Percentiles rank a stretch among this genome's conserved stretches.
These are phyloP conservation scores for Morinoia aosen DNA, from an alignment of 2,888 invertebrate species.

Conservation along the genomic window DNA sequence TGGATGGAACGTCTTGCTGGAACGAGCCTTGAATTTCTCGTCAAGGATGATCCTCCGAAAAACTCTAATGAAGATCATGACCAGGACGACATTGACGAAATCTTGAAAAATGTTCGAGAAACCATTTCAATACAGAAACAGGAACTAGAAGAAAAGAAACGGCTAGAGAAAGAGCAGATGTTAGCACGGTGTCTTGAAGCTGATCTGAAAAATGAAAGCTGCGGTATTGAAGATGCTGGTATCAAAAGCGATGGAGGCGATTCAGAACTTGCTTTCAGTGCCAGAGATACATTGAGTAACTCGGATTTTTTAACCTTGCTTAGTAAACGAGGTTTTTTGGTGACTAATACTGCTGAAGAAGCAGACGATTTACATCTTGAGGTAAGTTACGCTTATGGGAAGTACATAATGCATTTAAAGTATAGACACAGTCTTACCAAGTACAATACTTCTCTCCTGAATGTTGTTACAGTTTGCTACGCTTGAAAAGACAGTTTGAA, in stretches of 20 bases:
- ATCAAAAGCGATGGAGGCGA: background rate
- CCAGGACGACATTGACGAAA: background rate
- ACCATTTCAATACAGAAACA: background rate
- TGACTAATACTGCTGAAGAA: background rate
- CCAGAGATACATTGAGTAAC: background rate
- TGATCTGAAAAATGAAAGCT: background rate
- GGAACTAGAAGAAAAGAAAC: background rate
- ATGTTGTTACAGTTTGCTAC: too few relatives aligned
- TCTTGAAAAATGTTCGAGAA: slow-evolving; percentile 1
- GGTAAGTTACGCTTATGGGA: background rate
- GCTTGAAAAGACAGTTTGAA: too few relatives aligned
- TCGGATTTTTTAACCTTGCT: background rate
- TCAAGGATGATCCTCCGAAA: slow-evolving; percentile 8
- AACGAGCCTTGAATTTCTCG: slow-evolving; percentile 28
- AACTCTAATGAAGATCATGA: background rate
- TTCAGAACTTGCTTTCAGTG: background rate
- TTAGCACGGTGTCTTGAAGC: background rate
- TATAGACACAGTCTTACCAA: too few relatives aligned
- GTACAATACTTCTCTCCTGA: too few relatives aligned
- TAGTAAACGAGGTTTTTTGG: background rate
- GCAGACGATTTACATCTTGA: background rate
- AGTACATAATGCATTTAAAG: background rate
- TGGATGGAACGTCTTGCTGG: slow-evolving; percentile 44
- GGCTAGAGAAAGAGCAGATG: background rate
- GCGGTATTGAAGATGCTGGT: background rate